Conservation (phyloP, 2,888 invertebrate genomes). For the Chrysina gloriosa region DNA sequence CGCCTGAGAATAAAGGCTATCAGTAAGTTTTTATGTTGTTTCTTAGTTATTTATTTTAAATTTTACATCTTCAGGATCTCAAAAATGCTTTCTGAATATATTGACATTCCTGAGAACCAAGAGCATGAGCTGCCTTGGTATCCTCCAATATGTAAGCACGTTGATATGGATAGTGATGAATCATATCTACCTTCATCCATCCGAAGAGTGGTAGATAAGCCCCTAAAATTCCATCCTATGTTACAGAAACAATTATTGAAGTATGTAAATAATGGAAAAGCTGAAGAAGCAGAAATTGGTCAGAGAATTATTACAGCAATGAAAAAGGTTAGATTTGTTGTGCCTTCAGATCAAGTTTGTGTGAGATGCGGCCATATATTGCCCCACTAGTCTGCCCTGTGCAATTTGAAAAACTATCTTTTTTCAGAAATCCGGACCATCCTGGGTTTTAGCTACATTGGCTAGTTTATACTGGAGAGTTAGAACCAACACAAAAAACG, state of each 20-base stretch:
- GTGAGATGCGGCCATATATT: no score
- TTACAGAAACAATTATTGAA: conserved; percentile 58
- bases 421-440: conserved; percentile 75
- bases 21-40: conserved; percentile 65
- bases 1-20: conserved; percentile 83
- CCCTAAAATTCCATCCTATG: conserved; percentile 55
- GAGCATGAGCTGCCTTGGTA: conserved; percentile 83
- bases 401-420: background rate
- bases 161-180: conserved; percentile 54
- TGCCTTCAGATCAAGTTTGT: no score
- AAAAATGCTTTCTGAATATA: conserved; percentile 70
- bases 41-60: background rate
- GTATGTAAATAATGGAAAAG: conserved; percentile 61
- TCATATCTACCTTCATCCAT: conserved; percentile 61
- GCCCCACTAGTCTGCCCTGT: background rate
- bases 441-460: conserved; percentile 79
- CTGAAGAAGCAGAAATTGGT: conserved; percentile 79
- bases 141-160: conserved; percentile 74
- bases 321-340: conserved; percentile 73
- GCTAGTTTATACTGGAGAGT: conserved; percentile 85
- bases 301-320: conserved; percentile 80
- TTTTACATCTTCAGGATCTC: conserved; percentile 61
- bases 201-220: conserved; percentile 52
- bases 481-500: conserved; percentile 75
- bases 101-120: conserved; percentile 70